Base-by-base conservation (phyloP, 2,113 vertebrate species). In the Paracanthobrama guichenoti region DNA sequence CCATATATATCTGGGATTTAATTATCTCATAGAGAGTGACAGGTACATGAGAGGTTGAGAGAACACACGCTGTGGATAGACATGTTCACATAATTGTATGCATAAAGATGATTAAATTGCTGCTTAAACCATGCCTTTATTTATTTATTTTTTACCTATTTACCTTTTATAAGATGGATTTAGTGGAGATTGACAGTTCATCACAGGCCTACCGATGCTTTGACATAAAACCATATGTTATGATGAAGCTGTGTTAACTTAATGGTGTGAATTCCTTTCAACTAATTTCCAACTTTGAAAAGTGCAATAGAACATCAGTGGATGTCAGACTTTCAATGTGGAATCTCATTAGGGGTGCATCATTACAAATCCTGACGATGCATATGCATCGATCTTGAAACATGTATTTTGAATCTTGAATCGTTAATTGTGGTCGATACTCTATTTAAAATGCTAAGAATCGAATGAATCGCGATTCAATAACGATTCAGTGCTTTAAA, bases 11-110 rank as follows among this genome's bases (percentile, higher is more conserved):
- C 62, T 85, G 31, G 14, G 24, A 55, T 82, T 87, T 82, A 78
- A 87, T 87, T 79, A 82, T 84, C 86, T 73, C 60, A 72, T 84
- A 64, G 83, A 87, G 72, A 74, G 9, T 55, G 53, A 84, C 11
- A 44, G 78, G 28, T 74, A 82, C 26, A 87, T 53, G 50, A 53
- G 72, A 77, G 72, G 24, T 31, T 53, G 24, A 53, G 72, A 75
- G 42, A 26, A 72, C 69, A 48, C n/a, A 22, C 48, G 2, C 8
- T 75, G 46, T 75, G 26, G 46, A 53, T 75, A 75, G 73, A 53
- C 0, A 28, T 31, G 24, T 75, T 75, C 48, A 75, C 69, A 24
- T 75, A 16, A 75, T 18, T 50, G 14, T 26, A 53, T 75, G 46
- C 16, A 75, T 75, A 18, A 31, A 75, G 28, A 53, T 13, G 24